Evolutionary conservation across 2,113 vertebrate genomes (phyloP).

Genomic region (Theristicus caerulescens): DNA sequence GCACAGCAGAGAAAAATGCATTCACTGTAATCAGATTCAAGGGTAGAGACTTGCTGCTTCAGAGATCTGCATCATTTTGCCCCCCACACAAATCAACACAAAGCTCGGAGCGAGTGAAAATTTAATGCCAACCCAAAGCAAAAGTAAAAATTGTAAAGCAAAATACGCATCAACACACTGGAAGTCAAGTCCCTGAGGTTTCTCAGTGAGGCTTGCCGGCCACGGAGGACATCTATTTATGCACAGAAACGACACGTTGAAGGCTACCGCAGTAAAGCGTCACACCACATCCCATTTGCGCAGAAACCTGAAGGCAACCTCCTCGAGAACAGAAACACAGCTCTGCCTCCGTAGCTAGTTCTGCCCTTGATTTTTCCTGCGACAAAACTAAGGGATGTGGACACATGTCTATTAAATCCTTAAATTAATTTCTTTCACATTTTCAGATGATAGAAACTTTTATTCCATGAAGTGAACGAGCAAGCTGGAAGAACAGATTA

Average conservation of each 20-base stretch:
- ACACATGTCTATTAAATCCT: accelerated
- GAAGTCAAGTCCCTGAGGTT: not conserved
- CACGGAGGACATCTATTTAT: accelerated
- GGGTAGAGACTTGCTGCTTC: not conserved
- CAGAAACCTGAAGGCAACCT: not conserved
- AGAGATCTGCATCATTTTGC: not conserved
- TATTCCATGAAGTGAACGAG: accelerated
- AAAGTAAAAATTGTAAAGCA: not conserved
- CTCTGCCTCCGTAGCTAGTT: not conserved
- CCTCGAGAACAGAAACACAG: not conserved
- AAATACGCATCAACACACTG: not conserved
- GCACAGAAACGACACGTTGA: not conserved
- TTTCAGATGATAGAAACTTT: not conserved
- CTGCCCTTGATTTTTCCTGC: accelerated
- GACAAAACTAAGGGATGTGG: too few species aligned
- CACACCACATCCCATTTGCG: not conserved
- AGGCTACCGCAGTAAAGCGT: not conserved
- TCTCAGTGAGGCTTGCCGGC: not conserved
- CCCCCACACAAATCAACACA: accelerated
- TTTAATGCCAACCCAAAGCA: not conserved
- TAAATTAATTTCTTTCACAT: not conserved
- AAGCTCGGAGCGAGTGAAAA: not conserved
- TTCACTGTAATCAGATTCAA: not conserved
- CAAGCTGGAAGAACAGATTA: not conserved
- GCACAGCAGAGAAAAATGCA: not conserved